These are phyloP conservation scores for Orthonyx spaldingii DNA, from an alignment of 2,113 vertebrate species.

Conservation along the genomic window DNA sequence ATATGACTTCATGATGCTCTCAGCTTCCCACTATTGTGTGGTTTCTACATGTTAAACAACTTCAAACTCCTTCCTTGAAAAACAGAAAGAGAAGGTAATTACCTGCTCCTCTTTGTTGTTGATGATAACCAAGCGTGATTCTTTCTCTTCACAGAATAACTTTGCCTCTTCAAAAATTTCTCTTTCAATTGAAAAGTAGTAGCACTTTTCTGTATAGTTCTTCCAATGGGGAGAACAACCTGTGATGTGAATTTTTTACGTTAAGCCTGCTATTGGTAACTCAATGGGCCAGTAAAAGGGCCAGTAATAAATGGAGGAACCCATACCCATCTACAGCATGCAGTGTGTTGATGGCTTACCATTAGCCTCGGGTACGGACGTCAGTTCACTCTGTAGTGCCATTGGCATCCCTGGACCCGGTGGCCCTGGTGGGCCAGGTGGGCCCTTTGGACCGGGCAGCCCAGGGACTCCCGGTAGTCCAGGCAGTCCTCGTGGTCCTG, in stretches of 20 bases:
- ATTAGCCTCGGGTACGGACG: constrained; percentile 49
- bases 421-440: constrained; percentile 64
- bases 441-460: constrained; percentile 78
- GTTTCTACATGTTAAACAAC: neutral
- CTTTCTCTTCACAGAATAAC: constrained; percentile 75
- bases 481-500: constrained; percentile 80
- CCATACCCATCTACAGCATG: neutral
- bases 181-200: constrained; percentile 85
- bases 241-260: constrained; percentile 42
- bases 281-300: fast-evolving
- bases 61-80: neutral
- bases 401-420: constrained; percentile 69
- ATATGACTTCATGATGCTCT: neutral
- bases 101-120: constrained; percentile 88
- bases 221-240: constrained; percentile 85
- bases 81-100: constrained; percentile 3
- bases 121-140: constrained; percentile 83
- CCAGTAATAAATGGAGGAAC: neutral
- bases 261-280: neutral
- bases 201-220: constrained; percentile 86
- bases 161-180: constrained; percentile 84
- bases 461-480: constrained; percentile 84
- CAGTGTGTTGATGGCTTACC: constrained; percentile 50
- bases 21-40: neutral
- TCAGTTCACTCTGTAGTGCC: constrained; percentile 76